phyloP scores from a whole-genome alignment of 2,888 invertebrate genomes.

The Rhagophthalmus giganteus region DNA sequence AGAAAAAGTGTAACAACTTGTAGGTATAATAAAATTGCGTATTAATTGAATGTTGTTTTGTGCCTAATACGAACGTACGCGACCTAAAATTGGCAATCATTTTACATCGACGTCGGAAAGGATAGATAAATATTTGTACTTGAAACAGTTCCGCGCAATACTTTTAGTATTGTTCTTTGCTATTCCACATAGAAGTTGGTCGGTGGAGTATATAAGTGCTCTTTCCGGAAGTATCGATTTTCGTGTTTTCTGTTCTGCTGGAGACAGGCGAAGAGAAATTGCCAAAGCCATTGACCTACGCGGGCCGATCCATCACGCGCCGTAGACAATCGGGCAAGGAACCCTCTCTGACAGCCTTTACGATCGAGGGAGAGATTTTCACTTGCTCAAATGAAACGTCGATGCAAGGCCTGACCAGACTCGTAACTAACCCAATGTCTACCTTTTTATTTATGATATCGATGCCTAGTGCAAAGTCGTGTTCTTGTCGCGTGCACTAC shows the following conservation, averaged over 20 bases:
- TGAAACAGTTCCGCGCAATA: too few species aligned
- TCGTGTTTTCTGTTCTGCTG: slow-evolving; percentile 52
- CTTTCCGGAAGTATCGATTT: slow-evolving; percentile 49
- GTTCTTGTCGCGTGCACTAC: slow-evolving; percentile 26
- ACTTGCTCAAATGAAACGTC: slow-evolving; percentile 33
- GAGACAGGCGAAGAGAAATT: slow-evolving; percentile 65
- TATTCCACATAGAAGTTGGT: slow-evolving; percentile 17
- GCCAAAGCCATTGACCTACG: slow-evolving; percentile 65
- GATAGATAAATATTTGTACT: too few species aligned
- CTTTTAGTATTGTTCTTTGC: slow-evolving; percentile 3
- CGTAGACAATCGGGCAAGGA: slow-evolving; percentile 36
- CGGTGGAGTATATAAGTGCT: slow-evolving; percentile 36
- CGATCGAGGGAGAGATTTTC: slow-evolving; percentile 34
- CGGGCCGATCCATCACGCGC: slow-evolving; percentile 60
- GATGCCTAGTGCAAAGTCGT: slow-evolving; percentile 32
- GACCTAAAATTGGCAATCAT: too few species aligned
- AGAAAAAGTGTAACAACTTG: too few species aligned
- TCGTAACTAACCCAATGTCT: slow-evolving; percentile 26
- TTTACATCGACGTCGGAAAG: too few species aligned
- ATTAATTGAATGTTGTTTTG: too few species aligned
- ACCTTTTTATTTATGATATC: slow-evolving; percentile 30
- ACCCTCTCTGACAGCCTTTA: slow-evolving; percentile 35
- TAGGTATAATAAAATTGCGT: too few species aligned
- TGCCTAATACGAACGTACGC: too few species aligned
- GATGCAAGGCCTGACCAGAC: slow-evolving; percentile 31